These are phyloP conservation scores for Neodontobutis hainanensis DNA, from an alignment of 2,113 vertebrate genomes.

Conservation along the genomic window DNA sequence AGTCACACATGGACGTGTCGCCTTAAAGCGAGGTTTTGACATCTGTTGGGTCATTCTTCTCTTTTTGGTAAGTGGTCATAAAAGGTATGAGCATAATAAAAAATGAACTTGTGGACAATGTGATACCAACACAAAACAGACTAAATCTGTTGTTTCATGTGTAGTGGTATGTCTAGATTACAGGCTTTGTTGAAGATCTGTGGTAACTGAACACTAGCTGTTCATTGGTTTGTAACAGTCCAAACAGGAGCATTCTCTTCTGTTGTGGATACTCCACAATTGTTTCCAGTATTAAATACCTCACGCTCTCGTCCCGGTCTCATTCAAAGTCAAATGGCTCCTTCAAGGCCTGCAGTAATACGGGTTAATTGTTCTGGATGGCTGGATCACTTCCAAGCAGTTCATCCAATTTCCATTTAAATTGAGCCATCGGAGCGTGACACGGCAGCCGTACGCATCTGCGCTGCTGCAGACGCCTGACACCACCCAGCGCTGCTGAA, in stretches of 20 bases:
- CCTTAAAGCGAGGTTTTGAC: slow-evolving; percentile 57
- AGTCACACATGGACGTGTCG: too few relatives aligned
- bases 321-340: slow-evolving; percentile 74
- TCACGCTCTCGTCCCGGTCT: slow-evolving; percentile 39
- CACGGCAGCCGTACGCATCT: slow-evolving; percentile 44
- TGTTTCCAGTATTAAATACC: slow-evolving; percentile 56
- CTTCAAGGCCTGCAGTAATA: slow-evolving; percentile 74
- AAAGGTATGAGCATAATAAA: too few relatives aligned
- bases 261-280: slow-evolving; percentile 51
- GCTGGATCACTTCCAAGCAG: slow-evolving; percentile 79
- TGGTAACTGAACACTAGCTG: too few relatives aligned
- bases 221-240: neutral
- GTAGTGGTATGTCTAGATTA: too few relatives aligned
- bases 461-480: slow-evolving; percentile 49
- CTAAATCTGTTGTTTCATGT: too few relatives aligned
- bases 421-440: slow-evolving; percentile 76
- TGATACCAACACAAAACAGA: too few relatives aligned
- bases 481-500: slow-evolving; percentile 22
- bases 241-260: slow-evolving; percentile 24
- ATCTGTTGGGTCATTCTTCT: slow-evolving; percentile 30
- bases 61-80: neutral
- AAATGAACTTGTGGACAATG: too few relatives aligned
- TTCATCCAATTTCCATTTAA: slow-evolving; percentile 83
- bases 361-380: slow-evolving; percentile 80
- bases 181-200: too few relatives aligned